A percentile compares a stretch with the other conserved stretches of the same genome.
phyloP scores from a whole-genome alignment of 1,140 invertebrate species.

The Condylostylus longicornis region DNA sequence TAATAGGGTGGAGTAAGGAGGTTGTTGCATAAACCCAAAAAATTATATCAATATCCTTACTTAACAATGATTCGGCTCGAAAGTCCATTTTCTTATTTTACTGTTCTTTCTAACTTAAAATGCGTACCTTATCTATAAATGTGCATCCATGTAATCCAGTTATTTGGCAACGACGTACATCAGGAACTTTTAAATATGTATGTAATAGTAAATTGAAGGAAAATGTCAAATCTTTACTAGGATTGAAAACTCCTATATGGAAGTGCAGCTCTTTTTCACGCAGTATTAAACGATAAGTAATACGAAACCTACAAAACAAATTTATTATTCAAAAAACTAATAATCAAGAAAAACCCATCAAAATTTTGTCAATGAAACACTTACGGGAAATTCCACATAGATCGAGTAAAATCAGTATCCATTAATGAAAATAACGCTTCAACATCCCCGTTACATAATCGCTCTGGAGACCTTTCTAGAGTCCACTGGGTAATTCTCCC shows the following conservation, averaged over 20 bases:
- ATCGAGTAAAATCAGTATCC: conserved; percentile 81
- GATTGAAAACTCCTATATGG: conserved; percentile 81
- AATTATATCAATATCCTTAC: too few species aligned
- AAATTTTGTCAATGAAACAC: conserved; percentile 15
- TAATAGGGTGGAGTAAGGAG: too few species aligned
- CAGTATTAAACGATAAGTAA: conserved; percentile 75
- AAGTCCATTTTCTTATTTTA: too few species aligned
- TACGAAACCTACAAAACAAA: conserved; percentile 46
- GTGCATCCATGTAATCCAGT: conserved; percentile 80
- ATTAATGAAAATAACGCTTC: conserved; percentile 81
- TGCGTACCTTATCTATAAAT: conserved; percentile 77
- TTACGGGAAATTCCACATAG: conserved; percentile 87
- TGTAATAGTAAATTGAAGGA: conserved; percentile 86
- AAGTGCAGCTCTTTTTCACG: conserved; percentile 83
- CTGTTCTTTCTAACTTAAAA: not conserved
- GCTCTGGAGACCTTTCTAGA: conserved; percentile 71
- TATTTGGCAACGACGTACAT: conserved; percentile 78
- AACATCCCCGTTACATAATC: conserved; percentile 73
- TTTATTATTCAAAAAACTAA: conserved; percentile 1
- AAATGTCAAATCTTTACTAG: conserved; percentile 76
- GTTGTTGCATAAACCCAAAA: too few species aligned
- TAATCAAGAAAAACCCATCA: not conserved
- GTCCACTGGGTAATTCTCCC: conserved; percentile 81
- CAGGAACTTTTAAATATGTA: conserved; percentile 90
- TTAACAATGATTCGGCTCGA: too few species aligned